A percentile compares a stretch with the other conserved stretches of the same genome.
Evolutionary conservation across 2,888 invertebrate genomes (phyloP).

Genomic region (Eremobia ochroleuca): DNA sequence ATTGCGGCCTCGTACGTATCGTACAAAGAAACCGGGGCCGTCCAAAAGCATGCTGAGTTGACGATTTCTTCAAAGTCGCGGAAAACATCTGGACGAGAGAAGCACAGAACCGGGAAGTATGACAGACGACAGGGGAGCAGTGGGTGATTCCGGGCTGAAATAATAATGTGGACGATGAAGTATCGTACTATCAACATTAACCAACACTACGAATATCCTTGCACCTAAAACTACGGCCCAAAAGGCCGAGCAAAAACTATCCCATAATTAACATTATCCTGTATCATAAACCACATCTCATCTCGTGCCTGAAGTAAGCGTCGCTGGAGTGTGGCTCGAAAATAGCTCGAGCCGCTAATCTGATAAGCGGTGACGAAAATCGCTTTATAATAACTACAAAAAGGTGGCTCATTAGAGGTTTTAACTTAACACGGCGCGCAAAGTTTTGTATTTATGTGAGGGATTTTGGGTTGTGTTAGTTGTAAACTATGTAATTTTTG

Average conservation of each 20-base stretch:
- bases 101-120: no score
- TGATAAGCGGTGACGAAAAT: constrained; percentile 81
- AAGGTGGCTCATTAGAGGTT: constrained; percentile 69
- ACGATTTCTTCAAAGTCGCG: no score
- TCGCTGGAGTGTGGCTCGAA: constrained; percentile 66
- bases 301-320: constrained; percentile 51
- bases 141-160: no score
- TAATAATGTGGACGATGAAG: no score
- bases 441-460: constrained; percentile 26
- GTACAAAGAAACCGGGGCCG: no score
- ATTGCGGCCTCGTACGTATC: neutral
- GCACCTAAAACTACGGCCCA: constrained; percentile 4
- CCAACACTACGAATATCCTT: no score
- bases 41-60: no score
- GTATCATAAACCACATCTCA: constrained; percentile 38
- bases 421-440: constrained; percentile 44
- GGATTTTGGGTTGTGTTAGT: constrained; percentile 4
- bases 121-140: no score
- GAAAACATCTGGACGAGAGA: no score
- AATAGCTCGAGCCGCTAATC: constrained; percentile 72
- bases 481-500: neutral
- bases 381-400: constrained; percentile 72
- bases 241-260: constrained; percentile 30
- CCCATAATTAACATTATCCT: constrained; percentile 33
- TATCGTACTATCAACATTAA: neutral